These are phyloP conservation scores for Diogma glabrata DNA, from an alignment of 2,888 invertebrate genomes.

Conservation along the genomic window DNA sequence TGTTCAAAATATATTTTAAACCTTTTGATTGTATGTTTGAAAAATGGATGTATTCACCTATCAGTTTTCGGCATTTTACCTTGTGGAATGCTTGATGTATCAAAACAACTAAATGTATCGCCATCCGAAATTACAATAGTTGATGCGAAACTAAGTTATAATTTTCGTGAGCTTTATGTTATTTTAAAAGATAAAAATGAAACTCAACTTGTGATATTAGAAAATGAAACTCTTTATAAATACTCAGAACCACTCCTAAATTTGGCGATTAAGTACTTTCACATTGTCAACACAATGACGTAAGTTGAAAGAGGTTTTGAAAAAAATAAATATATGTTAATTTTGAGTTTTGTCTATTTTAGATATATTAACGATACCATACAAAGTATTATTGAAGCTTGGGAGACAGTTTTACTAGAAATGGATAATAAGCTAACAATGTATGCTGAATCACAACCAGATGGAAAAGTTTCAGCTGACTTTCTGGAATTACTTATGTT, in stretches of 20 bases:
- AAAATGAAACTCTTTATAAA: slow-evolving; percentile 30
- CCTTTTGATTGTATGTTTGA: slow-evolving; percentile 67
- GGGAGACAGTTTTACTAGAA: slow-evolving; percentile 88
- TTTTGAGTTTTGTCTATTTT: slow-evolving; percentile 8
- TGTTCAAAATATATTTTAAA: slow-evolving; percentile 55
- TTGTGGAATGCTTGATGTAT: slow-evolving; percentile 55
- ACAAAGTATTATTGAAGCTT: slow-evolving; percentile 74
- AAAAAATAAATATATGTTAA: too few relatives aligned
- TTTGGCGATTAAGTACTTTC: slow-evolving; percentile 62
- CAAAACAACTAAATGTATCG: slow-evolving; percentile 44
- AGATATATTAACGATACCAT: slow-evolving; percentile 60
- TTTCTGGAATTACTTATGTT: slow-evolving; percentile 82
- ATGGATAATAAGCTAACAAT: slow-evolving; percentile 87
- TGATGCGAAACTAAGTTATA: slow-evolving; percentile 56
- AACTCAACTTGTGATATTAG: slow-evolving; percentile 43
- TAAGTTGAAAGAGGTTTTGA: slow-evolving; percentile 17
- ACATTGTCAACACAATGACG: slow-evolving; percentile 56
- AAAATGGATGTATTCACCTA: slow-evolving; percentile 57
- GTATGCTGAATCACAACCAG: slow-evolving; percentile 69
- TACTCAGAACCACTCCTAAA: slow-evolving; percentile 32
- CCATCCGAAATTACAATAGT: slow-evolving; percentile 46
- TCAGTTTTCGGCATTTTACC: slow-evolving; percentile 78
- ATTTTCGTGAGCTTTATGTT: slow-evolving; percentile 57
- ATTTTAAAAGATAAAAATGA: slow-evolving; percentile 48
- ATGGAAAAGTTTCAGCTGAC: slow-evolving; percentile 79